Conservation (phyloP, 2,888 invertebrate species). For the Synergus gifuensis region DNA sequence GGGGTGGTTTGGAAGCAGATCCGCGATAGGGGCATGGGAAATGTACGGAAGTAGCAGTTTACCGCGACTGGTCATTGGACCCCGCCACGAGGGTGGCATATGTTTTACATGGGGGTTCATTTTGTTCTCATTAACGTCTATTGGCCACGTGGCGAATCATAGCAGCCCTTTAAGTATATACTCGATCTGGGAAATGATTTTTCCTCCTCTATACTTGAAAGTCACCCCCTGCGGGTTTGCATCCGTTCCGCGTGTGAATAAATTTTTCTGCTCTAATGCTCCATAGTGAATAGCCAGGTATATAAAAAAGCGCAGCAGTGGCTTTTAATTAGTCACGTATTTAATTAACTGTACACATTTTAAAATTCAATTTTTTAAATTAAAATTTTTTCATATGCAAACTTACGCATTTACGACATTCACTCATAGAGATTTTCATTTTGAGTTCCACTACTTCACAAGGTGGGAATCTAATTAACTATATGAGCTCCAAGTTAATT, state of each 20-base stretch:
- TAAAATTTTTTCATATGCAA: not conserved
- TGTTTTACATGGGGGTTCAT: slow-evolving; percentile 59
- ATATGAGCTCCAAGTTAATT: not conserved
- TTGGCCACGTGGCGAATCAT: slow-evolving; percentile 39
- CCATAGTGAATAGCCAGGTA: not conserved
- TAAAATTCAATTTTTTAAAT: not conserved
- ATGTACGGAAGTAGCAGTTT: slow-evolving; percentile 50
- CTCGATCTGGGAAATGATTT: slow-evolving; percentile 41
- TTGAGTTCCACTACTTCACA: not conserved
- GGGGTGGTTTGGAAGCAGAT: slow-evolving; percentile 51
- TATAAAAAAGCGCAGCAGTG: not conserved
- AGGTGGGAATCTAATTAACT: not conserved
- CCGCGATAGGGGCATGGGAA: slow-evolving; percentile 57
- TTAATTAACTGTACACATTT: not conserved
- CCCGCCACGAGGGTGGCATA: slow-evolving; percentile 51
- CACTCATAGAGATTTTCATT: not conserved
- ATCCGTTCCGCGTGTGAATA: slow-evolving; percentile 27
- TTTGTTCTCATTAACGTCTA: slow-evolving; percentile 54
- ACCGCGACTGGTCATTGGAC: slow-evolving; percentile 45
- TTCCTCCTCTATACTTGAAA: slow-evolving; percentile 14
- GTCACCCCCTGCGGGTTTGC: slow-evolving; percentile 37
- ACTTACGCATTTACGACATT: not conserved
- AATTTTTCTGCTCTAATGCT: slow-evolving; percentile 9
- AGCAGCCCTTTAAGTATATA: slow-evolving; percentile 16
- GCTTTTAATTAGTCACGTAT: not conserved